Evolutionary conservation across 2,113 vertebrate species (phyloP).

Genomic region (Takifugu bimaculatus): DNA sequence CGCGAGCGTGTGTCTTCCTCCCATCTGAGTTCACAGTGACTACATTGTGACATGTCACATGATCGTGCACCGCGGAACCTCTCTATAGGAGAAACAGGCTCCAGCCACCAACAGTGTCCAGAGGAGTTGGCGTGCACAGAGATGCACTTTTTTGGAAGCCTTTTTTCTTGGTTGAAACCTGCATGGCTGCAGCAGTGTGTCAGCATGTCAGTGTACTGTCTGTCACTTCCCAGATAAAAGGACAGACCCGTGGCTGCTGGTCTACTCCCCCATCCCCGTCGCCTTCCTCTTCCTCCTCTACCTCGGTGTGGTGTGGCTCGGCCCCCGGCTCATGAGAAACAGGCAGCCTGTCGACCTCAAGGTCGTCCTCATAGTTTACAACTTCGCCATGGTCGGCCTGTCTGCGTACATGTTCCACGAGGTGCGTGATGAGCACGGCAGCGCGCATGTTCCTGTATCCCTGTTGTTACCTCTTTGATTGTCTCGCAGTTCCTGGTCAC

Average conservation of each 20-base stretch:
- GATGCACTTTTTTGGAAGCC: not conserved
- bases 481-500: constrained; percentile 73
- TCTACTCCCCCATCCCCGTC: constrained; percentile 67
- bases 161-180: not conserved
- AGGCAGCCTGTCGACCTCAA: constrained; percentile 58
- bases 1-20: constrained; percentile 11
- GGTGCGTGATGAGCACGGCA: constrained; percentile 62
- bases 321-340: constrained; percentile 55
- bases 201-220: not conserved
- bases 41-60: constrained; percentile 35
- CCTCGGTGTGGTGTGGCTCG: constrained; percentile 62
- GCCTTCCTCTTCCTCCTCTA: constrained; percentile 59
- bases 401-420: constrained; percentile 74
- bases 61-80: constrained; percentile 1
- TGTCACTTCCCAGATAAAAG: constrained; percentile 67
- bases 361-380: constrained; percentile 63
- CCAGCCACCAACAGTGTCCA: no score
- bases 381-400: constrained; percentile 67
- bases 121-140: not conserved
- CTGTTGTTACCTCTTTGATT: not conserved
- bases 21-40: constrained; percentile 20
- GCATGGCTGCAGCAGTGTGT: not conserved
- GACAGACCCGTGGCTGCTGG: constrained; percentile 70
- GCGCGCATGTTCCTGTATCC: not conserved
- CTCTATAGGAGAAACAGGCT: not conserved